phyloP scores from a whole-genome alignment of 2,113 vertebrate genomes.

The Gymnocephalus cernua region DNA sequence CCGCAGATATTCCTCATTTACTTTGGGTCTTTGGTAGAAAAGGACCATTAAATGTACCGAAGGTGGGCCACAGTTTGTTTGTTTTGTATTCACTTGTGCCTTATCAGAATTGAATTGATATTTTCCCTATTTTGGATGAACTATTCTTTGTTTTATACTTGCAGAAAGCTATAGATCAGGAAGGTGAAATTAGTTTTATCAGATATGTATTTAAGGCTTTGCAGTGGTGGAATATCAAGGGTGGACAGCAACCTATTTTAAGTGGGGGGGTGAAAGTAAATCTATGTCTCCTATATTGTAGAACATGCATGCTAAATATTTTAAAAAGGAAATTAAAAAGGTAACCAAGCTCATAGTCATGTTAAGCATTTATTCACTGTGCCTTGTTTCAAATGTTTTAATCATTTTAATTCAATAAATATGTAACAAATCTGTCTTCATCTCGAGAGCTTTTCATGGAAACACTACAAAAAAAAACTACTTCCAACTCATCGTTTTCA shows the following conservation, averaged over 20 bases:
- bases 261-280: constrained; percentile 47
- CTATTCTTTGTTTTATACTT: constrained; percentile 79
- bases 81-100: constrained; percentile 85
- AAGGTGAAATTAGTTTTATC: constrained; percentile 74
- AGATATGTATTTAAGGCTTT: constrained; percentile 82
- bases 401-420: constrained; percentile 89
- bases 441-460: constrained; percentile 57
- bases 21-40: constrained; percentile 22
- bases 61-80: constrained; percentile 43
- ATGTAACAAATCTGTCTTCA: constrained; percentile 80
- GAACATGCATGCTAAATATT: constrained; percentile 78
- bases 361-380: constrained; percentile 81
- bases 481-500: constrained; percentile 37
- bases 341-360: constrained; percentile 67
- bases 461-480: constrained; percentile 50
- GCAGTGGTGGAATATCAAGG: constrained; percentile 72
- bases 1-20: constrained; percentile 45
- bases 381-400: constrained; percentile 83
- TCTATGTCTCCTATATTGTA: constrained; percentile 71
- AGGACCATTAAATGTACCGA: constrained; percentile 56
- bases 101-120: constrained; percentile 77
- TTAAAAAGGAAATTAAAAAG: constrained; percentile 70
- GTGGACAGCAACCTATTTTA: constrained; percentile 57
- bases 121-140: constrained; percentile 61
- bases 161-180: constrained; percentile 53